A percentile compares a stretch with the other conserved stretches of the same genome.
Conservation (phyloP, 2,797 vertebrate genomes). For the Spinus olivaceus region DNA sequence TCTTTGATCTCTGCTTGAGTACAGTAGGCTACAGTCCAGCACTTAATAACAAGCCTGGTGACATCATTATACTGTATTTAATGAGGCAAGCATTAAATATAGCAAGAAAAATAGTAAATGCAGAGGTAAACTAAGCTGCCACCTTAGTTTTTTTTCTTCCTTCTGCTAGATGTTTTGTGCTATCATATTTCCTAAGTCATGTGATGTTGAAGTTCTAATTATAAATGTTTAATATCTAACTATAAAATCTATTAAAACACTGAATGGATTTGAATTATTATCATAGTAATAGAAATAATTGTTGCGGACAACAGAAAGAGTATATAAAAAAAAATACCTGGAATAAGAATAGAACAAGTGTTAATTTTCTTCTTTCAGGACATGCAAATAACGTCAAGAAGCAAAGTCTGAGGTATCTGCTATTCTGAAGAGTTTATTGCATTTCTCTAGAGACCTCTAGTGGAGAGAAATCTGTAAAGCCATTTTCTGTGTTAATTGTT, state of each 20-base stretch:
- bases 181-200: not conserved
- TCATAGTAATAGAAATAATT: not conserved
- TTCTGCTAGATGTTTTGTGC: not conserved
- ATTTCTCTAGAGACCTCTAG: slow-evolving; percentile 78
- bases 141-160: not conserved
- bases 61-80: not conserved
- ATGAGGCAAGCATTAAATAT: not conserved
- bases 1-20: not conserved
- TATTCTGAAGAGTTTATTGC: not conserved
- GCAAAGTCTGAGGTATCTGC: not conserved
- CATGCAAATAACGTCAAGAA: not conserved
- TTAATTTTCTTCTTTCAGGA: not conserved
- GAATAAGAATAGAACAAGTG: not conserved
- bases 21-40: not conserved
- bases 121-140: not conserved
- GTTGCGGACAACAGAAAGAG: not conserved
- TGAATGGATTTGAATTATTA: not conserved
- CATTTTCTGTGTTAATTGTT: not conserved
- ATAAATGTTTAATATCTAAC: not conserved
- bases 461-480: slow-evolving; percentile 50
- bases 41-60: not conserved
- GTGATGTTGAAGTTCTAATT: not conserved
- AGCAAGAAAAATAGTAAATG: not conserved
- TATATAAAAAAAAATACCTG: not conserved
- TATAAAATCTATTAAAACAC: not conserved